Conservation (phyloP, 1,140 invertebrate genomes). For the Andrena cerasifolii region DNA sequence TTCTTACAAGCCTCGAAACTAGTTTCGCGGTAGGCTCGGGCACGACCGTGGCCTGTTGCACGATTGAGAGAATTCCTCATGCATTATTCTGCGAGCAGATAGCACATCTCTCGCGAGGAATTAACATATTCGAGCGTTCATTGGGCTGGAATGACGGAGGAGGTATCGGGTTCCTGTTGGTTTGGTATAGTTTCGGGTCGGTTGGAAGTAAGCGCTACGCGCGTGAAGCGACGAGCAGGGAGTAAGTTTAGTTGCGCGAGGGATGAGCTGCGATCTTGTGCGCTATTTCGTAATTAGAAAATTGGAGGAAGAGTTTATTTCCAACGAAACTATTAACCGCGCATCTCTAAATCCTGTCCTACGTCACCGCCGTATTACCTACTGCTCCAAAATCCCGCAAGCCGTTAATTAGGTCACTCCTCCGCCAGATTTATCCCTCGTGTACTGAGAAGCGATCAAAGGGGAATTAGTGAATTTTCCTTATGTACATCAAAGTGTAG, state of each 20-base stretch:
- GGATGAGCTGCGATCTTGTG: not conserved
- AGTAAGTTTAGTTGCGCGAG: not conserved
- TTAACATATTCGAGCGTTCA: not conserved
- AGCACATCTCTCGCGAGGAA: not conserved
- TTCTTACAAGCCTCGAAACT: not conserved
- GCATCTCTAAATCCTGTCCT: too few species aligned
- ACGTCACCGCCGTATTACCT: too few species aligned
- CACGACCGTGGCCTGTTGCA: not conserved
- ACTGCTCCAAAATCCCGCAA: too few species aligned
- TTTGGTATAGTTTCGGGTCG: not conserved
- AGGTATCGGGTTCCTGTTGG: not conserved
- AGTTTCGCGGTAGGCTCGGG: not conserved
- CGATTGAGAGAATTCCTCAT: slow-evolving; percentile 1
- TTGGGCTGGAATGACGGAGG: not conserved
- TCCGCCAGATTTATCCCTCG: too few species aligned
- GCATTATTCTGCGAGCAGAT: slow-evolving; percentile 17
- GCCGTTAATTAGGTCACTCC: too few species aligned
- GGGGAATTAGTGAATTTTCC: too few species aligned
- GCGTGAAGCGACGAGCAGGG: not conserved
- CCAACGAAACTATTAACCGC: too few species aligned
- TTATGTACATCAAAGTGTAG: too few species aligned
- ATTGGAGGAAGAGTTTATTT: too few species aligned
- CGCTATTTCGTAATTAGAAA: too few species aligned
- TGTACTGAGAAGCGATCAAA: too few species aligned
- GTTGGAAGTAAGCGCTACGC: too few species aligned